A percentile compares a stretch with the other conserved stretches of the same genome.
These are phyloP conservation scores for Furnarius figulus DNA, from an alignment of 2,113 vertebrate species.

Conservation along the genomic window DNA sequence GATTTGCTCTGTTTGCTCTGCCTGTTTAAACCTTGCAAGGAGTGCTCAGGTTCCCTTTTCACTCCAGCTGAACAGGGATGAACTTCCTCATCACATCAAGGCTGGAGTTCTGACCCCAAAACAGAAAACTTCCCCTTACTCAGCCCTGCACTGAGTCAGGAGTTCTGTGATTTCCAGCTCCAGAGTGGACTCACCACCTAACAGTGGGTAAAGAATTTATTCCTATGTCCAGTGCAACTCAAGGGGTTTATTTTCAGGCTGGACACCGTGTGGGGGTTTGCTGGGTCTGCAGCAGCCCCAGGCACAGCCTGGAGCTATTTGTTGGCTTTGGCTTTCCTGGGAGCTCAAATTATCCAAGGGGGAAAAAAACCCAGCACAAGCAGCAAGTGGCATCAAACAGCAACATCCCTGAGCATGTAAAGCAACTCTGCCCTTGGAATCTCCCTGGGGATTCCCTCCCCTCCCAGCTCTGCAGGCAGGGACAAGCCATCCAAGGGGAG, in stretches of 20 bases:
- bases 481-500: not conserved
- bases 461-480: not conserved
- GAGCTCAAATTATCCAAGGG: not conserved
- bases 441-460: not conserved
- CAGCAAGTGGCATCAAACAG: not conserved
- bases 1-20: not conserved
- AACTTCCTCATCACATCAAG: not conserved
- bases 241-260: not conserved
- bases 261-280: rapidly evolving
- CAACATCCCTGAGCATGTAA: rapidly evolving
- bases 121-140: not conserved
- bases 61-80: not conserved
- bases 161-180: not conserved
- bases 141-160: not conserved
- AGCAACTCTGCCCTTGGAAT: not conserved
- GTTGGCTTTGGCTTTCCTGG: not conserved
- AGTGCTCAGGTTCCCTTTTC: not conserved
- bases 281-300: not conserved
- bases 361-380: not conserved
- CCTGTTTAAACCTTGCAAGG: not conserved
- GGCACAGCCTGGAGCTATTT: not conserved
- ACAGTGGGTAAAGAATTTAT: not conserved
- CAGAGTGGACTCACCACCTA: rapidly evolving
- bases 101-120: rapidly evolving
- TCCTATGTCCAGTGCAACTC: not conserved